Percentiles rank a stretch among this genome's conserved stretches.
These are phyloP conservation scores for Hyles euphorbiae DNA, from an alignment of 1,140 invertebrate species.

Conservation along the genomic window DNA sequence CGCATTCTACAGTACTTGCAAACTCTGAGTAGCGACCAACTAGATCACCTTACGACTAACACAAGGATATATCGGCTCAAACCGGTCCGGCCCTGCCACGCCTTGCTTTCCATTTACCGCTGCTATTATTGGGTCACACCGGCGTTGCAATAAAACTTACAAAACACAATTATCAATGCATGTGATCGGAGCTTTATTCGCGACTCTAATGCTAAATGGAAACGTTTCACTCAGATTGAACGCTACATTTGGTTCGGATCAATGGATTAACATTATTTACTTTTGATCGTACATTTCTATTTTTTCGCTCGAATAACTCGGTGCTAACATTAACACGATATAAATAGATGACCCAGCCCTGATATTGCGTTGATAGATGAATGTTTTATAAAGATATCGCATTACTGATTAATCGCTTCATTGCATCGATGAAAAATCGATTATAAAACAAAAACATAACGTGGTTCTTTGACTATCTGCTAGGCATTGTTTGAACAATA, in stretches of 20 bases:
- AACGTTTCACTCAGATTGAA: background rate
- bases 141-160: constrained; percentile 18
- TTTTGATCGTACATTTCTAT: too few species aligned
- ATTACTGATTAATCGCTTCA: too few species aligned
- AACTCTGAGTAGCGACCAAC: constrained; percentile 39
- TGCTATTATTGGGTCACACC: constrained; percentile 28
- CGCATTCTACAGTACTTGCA: constrained; percentile 59
- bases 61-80: constrained; percentile 53
- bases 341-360: too few species aligned
- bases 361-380: too few species aligned
- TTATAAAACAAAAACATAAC: background rate
- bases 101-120: constrained; percentile 62
- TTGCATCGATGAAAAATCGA: constrained; percentile 25
- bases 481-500: too few species aligned
- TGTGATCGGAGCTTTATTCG: constrained; percentile 1
- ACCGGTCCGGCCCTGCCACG: constrained; percentile 50
- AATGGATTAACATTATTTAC: too few species aligned
- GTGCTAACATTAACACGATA: too few species aligned
- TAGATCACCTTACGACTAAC: constrained; percentile 63
- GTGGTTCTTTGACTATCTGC: too few species aligned
- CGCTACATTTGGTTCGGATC: too few species aligned
- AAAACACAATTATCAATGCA: constrained; percentile 9
- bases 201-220: background rate
- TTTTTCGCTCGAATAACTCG: too few species aligned
- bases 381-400: too few species aligned